Evolutionary conservation across 2,797 vertebrate genomes (phyloP), one percentile per base, ranked within the genome.

Genomic region (Leptodactylus fallax): DNA sequence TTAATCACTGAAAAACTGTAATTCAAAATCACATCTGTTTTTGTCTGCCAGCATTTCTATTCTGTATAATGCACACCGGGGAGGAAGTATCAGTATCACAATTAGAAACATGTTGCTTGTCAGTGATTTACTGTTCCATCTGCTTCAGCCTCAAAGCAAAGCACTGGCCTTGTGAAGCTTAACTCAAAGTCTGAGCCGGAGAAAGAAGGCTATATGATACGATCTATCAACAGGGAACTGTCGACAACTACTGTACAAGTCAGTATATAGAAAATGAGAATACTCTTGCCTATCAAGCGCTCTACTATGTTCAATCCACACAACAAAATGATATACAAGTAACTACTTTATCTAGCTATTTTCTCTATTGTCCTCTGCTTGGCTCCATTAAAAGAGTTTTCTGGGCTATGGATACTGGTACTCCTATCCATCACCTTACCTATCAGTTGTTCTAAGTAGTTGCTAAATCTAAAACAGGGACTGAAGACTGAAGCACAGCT

Each of bases 21-120:
- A 88, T 80, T 85, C 81, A 88, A 79, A 84, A 88, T 84, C 87
- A 88, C 81, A 88, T 88, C 81, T 84, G 81, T 58, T 63, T 49
- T 77, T 83, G 74, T 79, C 53, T 69, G 87, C 60, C 81, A 49
- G 81, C 74, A 78, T 84, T 58, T 82, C 49, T 78, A 25, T 88
- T 47, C 80, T 79, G 49, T 79, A 47, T 79, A 69, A 60, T 79
- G 67, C 81, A 53, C 74, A 79, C 87, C n/a, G 56, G 87, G 74
- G 87, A 84, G 77, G 72, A 88, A 83, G 81, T 88, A 84, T 79
- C 86, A 69, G 61, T 84, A 84, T 79, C 53, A 84, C 87, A 84
- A 88, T 84, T 79, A 88, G 61, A 84, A 72, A 61, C 60, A 84
- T 84, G 49, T 61, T 84, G 51, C 81, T 79, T 53, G 61, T 58